Conservation (phyloP, 2,888 invertebrate species). For the Camptogramma bilineatum region DNA sequence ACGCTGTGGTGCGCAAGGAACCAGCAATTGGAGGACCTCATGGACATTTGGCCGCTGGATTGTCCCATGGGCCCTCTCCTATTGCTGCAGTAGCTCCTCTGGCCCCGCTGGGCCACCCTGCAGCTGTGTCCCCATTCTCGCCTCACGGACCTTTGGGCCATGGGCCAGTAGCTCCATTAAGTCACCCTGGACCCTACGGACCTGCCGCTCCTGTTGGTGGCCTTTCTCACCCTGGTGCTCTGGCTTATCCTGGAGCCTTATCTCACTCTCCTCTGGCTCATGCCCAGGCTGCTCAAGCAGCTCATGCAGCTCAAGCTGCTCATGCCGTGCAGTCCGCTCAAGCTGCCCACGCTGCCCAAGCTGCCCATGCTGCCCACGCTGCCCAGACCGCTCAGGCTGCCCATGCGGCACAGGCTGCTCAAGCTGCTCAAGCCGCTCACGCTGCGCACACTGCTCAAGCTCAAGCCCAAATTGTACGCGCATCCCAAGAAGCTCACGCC, state of each 20-base stretch:
- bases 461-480: constrained; percentile 32
- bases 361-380: constrained; percentile 36
- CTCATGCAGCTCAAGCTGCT: constrained; percentile 25
- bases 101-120: constrained; percentile 10
- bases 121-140: constrained; percentile 17
- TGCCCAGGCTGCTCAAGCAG: constrained; percentile 37
- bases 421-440: constrained; percentile 36
- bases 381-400: constrained; percentile 44
- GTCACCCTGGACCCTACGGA: constrained; percentile 27
- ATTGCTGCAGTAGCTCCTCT: constrained; percentile 31
- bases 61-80: constrained; percentile 40
- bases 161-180: constrained; percentile 34
- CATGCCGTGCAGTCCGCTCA: constrained; percentile 37
- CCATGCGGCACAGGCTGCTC: constrained; percentile 38
- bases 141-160: constrained; percentile 27
- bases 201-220: constrained; percentile 21
- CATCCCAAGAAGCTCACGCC: constrained; percentile 36
- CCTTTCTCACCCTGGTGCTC: constrained; percentile 30
- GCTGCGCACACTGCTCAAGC: constrained; percentile 39
- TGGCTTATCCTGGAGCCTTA: constrained; percentile 22
- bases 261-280: constrained; percentile 35
- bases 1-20: constrained; percentile 67
- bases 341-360: constrained; percentile 27
- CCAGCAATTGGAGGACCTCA: constrained; percentile 51
- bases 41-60: constrained; percentile 30